Percentiles rank a stretch among this genome's conserved stretches.
Evolutionary conservation across 2,797 vertebrate genomes (phyloP).

Genomic region (Aselliscus stoliczkanus): DNA sequence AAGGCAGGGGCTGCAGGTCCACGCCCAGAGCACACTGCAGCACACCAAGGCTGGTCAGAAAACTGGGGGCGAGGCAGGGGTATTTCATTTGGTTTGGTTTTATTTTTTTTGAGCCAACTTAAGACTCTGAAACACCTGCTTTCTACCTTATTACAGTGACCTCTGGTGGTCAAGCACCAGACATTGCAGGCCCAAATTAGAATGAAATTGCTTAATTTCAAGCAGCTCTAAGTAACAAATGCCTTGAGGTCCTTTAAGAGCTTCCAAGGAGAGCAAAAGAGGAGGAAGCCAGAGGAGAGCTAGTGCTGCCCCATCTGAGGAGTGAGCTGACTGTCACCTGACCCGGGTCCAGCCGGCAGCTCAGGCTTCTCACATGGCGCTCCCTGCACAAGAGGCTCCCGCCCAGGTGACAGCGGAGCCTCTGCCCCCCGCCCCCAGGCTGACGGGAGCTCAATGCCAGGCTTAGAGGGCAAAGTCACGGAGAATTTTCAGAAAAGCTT

Average conservation of each 20-base stretch:
- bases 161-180: constrained; percentile 69
- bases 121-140: constrained; percentile 59
- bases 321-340: neutral
- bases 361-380: neutral
- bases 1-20: neutral
- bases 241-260: neutral
- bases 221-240: neutral
- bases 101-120: neutral
- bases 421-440: neutral
- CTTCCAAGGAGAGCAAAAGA: neutral
- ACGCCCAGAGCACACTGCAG: neutral
- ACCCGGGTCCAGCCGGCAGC: neutral
- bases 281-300: neutral
- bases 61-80: neutral
- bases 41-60: neutral
- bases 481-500: neutral
- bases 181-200: constrained; percentile 45
- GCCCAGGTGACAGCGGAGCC: neutral
- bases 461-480: neutral
- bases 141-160: constrained; percentile 76
- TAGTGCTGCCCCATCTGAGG: neutral
- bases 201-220: constrained; percentile 18
- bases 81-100: neutral
- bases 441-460: neutral
- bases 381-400: neutral